A percentile compares a stretch with the other conserved stretches of the same genome.
phyloP scores from a whole-genome alignment of 2,797 vertebrate species.

The Apodemus agrarius region DNA sequence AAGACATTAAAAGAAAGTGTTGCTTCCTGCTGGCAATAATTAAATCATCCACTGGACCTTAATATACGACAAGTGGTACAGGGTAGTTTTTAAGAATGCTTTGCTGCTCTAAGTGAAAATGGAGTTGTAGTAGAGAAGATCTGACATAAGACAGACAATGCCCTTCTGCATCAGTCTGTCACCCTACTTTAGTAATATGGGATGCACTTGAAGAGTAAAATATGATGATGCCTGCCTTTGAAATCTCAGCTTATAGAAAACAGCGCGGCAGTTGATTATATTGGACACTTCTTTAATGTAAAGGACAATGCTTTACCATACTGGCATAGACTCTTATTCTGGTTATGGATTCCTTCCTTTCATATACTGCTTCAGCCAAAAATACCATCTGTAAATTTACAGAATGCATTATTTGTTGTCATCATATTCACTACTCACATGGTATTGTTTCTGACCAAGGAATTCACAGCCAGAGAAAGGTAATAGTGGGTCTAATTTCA shows the following conservation, averaged over 20 bases:
- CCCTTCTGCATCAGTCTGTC: neutral
- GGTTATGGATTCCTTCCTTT: neutral
- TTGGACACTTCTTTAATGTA: neutral
- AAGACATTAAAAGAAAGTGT: neutral
- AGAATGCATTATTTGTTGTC: neutral
- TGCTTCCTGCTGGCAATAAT: neutral
- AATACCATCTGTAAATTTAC: neutral
- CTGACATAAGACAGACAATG: neutral
- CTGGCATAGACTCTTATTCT: neutral
- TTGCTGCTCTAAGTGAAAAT: conserved; percentile 18
- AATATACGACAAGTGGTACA: neutral
- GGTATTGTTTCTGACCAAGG: neutral
- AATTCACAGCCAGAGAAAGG: neutral
- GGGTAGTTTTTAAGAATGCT: neutral
- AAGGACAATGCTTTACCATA: neutral
- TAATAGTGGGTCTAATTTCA: neutral
- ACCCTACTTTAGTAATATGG: neutral
- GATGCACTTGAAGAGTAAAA: neutral
- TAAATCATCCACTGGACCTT: neutral
- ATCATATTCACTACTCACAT: neutral
- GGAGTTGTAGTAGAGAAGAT: neutral
- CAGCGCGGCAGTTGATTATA: neutral
- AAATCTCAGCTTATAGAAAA: conserved; percentile 27
- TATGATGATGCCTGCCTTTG: neutral
- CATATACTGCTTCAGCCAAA: neutral